Evolutionary conservation across 2,888 invertebrate species (phyloP).

Genomic region (Nemotelus nigrinus): DNA sequence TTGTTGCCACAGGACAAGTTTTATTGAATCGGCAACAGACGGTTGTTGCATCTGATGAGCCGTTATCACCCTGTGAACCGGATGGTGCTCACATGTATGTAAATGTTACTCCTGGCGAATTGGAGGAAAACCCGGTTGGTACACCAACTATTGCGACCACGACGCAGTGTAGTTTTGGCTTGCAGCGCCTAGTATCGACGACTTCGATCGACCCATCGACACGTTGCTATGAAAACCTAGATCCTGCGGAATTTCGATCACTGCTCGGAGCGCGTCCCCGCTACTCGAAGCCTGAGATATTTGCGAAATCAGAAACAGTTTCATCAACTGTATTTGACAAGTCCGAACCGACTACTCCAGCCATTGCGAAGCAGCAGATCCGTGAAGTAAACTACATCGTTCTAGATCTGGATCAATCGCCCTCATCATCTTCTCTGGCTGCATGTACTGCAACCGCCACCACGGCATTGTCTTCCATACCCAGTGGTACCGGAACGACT

Average conservation of each 20-base stretch:
- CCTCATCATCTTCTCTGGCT: slow-evolving; percentile 44
- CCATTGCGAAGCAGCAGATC: slow-evolving; percentile 46
- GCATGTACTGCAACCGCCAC: slow-evolving; percentile 19
- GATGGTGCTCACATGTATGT: slow-evolving; percentile 65
- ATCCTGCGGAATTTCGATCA: slow-evolving; percentile 51
- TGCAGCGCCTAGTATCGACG: slow-evolving; percentile 45
- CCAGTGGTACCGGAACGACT: background rate
- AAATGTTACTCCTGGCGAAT: slow-evolving; percentile 64
- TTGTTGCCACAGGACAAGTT: slow-evolving; percentile 48
- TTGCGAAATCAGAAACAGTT: slow-evolving; percentile 52
- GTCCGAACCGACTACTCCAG: slow-evolving; percentile 54
- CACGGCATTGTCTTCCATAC: slow-evolving; percentile 10
- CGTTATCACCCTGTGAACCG: slow-evolving; percentile 41
- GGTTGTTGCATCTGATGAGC: slow-evolving; percentile 30
- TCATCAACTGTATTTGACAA: slow-evolving; percentile 41
- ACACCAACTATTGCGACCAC: slow-evolving; percentile 43
- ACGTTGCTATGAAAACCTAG: slow-evolving; percentile 55
- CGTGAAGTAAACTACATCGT: slow-evolving; percentile 62
- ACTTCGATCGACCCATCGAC: slow-evolving; percentile 47
- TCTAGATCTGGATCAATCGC: slow-evolving; percentile 62
- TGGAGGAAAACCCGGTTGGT: slow-evolving; percentile 43
- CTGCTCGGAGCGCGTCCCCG: slow-evolving; percentile 46
- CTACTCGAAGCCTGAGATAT: slow-evolving; percentile 53
- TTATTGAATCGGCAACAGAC: slow-evolving; percentile 14
- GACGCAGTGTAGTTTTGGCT: slow-evolving; percentile 46